phyloP scores from a whole-genome alignment of 2,113 vertebrate species.

The Nesogale talazaci region DNA sequence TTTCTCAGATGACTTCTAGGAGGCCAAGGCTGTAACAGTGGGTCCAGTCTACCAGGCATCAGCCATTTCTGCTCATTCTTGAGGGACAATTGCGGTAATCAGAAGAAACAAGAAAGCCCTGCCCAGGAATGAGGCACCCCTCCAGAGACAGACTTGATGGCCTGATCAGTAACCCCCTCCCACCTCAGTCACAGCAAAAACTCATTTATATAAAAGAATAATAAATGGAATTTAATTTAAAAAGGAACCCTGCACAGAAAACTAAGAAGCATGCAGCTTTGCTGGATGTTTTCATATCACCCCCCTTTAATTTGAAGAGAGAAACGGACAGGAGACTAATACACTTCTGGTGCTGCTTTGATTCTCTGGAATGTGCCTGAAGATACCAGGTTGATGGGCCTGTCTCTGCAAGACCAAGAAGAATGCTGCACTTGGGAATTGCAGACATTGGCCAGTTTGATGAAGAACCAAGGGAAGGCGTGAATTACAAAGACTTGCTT shows the following conservation, averaged over 20 bases:
- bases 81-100: background rate
- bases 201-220: no score
- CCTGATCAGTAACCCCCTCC: no score
- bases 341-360: background rate
- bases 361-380: background rate
- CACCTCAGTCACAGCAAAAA: no score
- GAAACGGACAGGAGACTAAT: background rate
- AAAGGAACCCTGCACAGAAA: background rate
- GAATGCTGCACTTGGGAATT: background rate
- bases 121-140: background rate
- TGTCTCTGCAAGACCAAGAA: background rate
- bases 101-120: background rate
- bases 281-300: background rate
- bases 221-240: no score
- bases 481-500: background rate
- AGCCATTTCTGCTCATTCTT: background rate
- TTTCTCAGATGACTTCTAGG: background rate
- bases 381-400: background rate
- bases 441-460: background rate
- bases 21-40: background rate
- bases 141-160: no score
- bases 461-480: background rate
- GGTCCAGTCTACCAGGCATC: background rate
- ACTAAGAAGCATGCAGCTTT: background rate
- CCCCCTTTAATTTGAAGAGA: background rate